Evolutionary conservation across 1,140 invertebrate genomes (phyloP).

Genomic region (Drosophila auraria): DNA sequence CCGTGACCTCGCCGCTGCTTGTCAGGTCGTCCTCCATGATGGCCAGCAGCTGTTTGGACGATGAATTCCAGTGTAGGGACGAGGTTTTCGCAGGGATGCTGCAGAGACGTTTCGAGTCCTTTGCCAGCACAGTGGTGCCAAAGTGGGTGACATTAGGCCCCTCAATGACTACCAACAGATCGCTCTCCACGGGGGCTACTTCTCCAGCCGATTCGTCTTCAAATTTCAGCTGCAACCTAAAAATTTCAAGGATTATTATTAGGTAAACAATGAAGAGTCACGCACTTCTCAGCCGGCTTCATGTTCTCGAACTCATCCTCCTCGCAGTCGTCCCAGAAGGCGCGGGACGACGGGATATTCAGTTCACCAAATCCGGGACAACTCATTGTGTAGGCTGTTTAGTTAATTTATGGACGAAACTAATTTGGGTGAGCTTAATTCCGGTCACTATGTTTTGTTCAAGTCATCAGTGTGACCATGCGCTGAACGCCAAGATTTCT

Average conservation of each 20-base stretch:
- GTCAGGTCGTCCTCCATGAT: constrained; percentile 69
- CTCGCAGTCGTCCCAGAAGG: constrained; percentile 83
- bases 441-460: constrained; percentile 51
- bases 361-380: constrained; percentile 81
- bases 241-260: background rate
- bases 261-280: constrained; percentile 11
- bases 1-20: constrained; percentile 69
- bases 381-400: constrained; percentile 41
- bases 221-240: constrained; percentile 55
- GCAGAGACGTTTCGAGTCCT: constrained; percentile 50
- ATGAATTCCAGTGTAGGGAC: constrained; percentile 54
- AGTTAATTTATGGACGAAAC: constrained; percentile 19
- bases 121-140: constrained; percentile 32
- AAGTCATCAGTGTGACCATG: constrained; percentile 36
- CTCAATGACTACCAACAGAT: constrained; percentile 72
- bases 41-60: constrained; percentile 54
- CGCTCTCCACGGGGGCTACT: constrained; percentile 40
- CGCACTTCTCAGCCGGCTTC: constrained; percentile 55
- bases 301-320: constrained; percentile 72
- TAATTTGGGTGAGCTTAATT: constrained; percentile 15
- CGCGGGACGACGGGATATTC: constrained; percentile 77
- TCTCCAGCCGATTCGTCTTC: constrained; percentile 21
- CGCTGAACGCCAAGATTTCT: constrained; percentile 9
- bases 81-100: constrained; percentile 62
- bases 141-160: constrained; percentile 63